These are phyloP conservation scores for Pangasianodon hypophthalmus DNA, from an alignment of 2,113 vertebrate species.

Conservation along the genomic window DNA sequence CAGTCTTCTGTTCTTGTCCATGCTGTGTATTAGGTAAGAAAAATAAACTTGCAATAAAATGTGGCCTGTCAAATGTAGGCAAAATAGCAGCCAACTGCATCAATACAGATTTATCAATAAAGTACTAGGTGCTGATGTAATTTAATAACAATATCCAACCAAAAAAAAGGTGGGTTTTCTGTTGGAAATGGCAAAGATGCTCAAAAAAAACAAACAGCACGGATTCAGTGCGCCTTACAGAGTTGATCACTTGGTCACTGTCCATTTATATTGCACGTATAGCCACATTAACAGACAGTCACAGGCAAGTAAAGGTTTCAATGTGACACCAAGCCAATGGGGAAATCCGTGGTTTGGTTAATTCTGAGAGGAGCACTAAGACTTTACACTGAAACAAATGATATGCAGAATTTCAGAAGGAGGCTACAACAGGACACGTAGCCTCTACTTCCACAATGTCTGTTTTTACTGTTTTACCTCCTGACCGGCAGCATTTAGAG, in stretches of 20 bases:
- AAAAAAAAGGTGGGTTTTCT: slow-evolving; percentile 16
- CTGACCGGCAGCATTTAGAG: background rate
- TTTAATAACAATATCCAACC: slow-evolving; percentile 30
- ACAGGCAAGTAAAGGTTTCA: background rate
- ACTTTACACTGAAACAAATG: slow-evolving; percentile 1
- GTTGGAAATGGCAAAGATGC: background rate
- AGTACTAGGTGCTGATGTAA: background rate
- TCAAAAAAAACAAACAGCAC: slow-evolving; percentile 1
- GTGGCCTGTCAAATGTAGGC: background rate
- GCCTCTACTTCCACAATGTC: slow-evolving; percentile 1
- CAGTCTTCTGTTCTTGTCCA: background rate
- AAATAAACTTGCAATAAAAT: background rate
- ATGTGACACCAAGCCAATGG: background rate
- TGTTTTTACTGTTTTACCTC: background rate
- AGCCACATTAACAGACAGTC: slow-evolving; percentile 16
- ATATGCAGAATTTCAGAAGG: slow-evolving; percentile 18
- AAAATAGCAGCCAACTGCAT: slow-evolving; percentile 21
- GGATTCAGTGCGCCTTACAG: slow-evolving; percentile 41
- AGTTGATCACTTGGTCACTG: slow-evolving; percentile 31
- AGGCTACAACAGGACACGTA: background rate
- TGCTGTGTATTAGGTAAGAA: background rate
- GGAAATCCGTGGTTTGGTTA: background rate
- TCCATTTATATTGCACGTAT: slow-evolving; percentile 22
- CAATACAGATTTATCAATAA: background rate
- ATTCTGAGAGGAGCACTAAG: background rate